phyloP scores from a whole-genome alignment of 2,113 vertebrate genomes.

The Abramis brama region DNA sequence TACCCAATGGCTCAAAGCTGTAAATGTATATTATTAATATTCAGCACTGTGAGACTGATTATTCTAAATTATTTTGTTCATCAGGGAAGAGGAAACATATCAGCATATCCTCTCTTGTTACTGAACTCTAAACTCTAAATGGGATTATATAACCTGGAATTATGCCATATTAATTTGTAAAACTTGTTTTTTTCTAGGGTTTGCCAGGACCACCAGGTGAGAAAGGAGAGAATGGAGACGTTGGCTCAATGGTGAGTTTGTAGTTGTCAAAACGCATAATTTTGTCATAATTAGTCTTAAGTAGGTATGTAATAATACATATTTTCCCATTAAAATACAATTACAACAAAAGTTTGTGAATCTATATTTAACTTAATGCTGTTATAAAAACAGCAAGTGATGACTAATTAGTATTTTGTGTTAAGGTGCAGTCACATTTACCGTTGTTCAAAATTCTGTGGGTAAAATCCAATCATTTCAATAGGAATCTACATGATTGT shows the following conservation, averaged over 20 bases:
- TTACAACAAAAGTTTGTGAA: no score
- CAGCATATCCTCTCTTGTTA: neutral
- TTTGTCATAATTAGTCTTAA: neutral
- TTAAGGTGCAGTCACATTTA: neutral
- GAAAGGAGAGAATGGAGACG: slow-evolving; percentile 97
- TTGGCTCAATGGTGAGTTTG: slow-evolving; percentile 90
- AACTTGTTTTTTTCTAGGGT: slow-evolving; percentile 77
- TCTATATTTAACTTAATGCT: neutral
- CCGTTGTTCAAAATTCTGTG: neutral
- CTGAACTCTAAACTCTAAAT: neutral
- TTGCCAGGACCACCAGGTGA: slow-evolving; percentile 96
- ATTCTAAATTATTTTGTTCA: neutral
- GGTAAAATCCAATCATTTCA: neutral
- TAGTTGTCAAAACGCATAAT: neutral
- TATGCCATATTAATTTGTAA: neutral
- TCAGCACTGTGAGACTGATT: neutral
- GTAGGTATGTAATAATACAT: neutral
- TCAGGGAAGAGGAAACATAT: neutral
- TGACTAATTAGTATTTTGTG: no score
- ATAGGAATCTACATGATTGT: neutral
- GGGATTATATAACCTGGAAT: neutral
- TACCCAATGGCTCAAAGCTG: neutral
- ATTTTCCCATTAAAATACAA: no score
- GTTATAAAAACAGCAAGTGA: no score
- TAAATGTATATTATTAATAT: slow-evolving; percentile 26